phyloP scores from a whole-genome alignment of 2,113 vertebrate species.

The Pseudonaja textilis region DNA sequence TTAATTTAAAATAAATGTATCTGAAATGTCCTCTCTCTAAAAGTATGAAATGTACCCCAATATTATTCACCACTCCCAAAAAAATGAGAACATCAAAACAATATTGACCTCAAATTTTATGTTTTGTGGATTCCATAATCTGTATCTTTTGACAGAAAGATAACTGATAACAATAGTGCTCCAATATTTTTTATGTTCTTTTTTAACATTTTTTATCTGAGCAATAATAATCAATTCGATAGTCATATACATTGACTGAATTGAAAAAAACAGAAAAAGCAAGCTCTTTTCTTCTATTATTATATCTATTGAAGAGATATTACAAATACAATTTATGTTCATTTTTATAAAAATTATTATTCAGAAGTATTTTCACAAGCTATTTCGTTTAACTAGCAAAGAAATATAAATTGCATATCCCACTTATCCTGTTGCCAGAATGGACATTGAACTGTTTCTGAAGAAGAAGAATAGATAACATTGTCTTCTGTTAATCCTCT shows the following conservation, averaged over 20 bases:
- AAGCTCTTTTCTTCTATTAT: not conserved
- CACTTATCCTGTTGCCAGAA: not conserved
- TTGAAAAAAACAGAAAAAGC: not conserved
- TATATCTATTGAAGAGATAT: not conserved
- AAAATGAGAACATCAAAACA: not conserved
- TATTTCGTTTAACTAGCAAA: not conserved
- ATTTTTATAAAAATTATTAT: not conserved
- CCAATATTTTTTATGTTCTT: not conserved
- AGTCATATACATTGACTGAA: not conserved
- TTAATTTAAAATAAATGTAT: conserved; percentile 9
- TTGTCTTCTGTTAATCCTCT: not conserved
- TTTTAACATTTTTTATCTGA: not conserved
- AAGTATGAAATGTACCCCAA: not conserved
- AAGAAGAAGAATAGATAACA: not conserved
- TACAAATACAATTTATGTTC: not conserved
- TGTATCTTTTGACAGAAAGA: not conserved
- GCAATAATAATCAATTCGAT: not conserved
- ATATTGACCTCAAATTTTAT: not conserved
- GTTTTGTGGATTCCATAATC: not conserved
- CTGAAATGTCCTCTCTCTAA: not conserved
- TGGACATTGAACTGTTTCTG: not conserved
- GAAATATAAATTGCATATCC: not conserved
- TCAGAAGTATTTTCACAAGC: not conserved
- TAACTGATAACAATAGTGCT: not conserved
- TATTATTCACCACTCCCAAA: not conserved